Percentiles rank a stretch among this genome's conserved stretches.
Conservation (phyloP, 2,113 vertebrate species). For the Nesoenas mayeri region DNA sequence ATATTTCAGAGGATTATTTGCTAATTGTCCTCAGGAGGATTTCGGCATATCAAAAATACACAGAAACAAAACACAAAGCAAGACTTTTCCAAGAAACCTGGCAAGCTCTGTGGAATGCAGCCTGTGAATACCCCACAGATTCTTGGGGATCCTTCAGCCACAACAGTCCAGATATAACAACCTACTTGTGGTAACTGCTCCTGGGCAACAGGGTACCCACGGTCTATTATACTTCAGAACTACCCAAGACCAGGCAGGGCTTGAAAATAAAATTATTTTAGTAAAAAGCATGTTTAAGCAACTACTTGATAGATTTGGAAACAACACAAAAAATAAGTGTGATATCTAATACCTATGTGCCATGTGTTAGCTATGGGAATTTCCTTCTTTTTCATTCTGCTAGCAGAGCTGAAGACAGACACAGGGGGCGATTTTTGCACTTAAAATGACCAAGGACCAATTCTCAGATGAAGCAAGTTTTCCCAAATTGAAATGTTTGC, state of each 20-base stretch:
- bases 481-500: neutral
- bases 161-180: neutral
- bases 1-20: slow-evolving; percentile 7
- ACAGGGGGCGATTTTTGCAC: neutral
- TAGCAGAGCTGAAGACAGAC: neutral
- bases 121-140: neutral
- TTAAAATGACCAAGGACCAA: neutral
- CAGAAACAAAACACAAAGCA: neutral
- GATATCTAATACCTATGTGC: neutral
- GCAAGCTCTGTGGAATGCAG: neutral
- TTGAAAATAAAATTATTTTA: neutral
- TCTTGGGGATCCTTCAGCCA: neutral
- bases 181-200: neutral
- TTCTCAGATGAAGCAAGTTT: neutral
- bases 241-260: neutral
- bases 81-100: neutral
- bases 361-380: neutral
- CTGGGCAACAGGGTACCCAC: neutral
- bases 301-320: neutral
- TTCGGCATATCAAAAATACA: neutral
- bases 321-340: neutral
- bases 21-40: slow-evolving; percentile 24
- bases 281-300: neutral
- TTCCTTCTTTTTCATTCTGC: neutral
- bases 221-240: neutral